A percentile compares a stretch with the other conserved stretches of the same genome.
These are phyloP conservation scores for Macropis europaea DNA, from an alignment of 2,888 invertebrate genomes.

Conservation along the genomic window DNA sequence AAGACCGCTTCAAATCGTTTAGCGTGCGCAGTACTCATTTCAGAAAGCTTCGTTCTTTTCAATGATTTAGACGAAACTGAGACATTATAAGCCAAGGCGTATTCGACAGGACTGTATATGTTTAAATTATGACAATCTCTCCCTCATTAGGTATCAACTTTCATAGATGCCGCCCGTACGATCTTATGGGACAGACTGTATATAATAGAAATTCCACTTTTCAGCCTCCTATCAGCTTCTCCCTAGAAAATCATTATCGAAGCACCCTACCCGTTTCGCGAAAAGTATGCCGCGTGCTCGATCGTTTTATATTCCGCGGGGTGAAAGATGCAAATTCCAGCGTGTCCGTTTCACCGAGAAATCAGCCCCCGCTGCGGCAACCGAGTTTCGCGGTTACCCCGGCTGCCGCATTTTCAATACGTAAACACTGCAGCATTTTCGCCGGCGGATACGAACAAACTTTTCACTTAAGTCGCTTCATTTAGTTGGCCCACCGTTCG, in stretches of 20 bases:
- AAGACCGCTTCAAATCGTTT: too few species aligned
- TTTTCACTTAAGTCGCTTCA: slow-evolving; percentile 76
- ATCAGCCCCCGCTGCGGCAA: slow-evolving; percentile 26
- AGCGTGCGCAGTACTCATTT: too few species aligned
- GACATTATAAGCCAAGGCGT: too few species aligned
- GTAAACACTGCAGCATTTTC: slow-evolving; percentile 69
- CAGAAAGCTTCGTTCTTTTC: too few species aligned
- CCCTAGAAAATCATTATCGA: not conserved
- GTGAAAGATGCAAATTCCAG: slow-evolving; percentile 48
- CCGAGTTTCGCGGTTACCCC: slow-evolving; percentile 58
- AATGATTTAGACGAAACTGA: too few species aligned
- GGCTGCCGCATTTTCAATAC: slow-evolving; percentile 70
- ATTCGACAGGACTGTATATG: too few species aligned
- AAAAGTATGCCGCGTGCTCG: not conserved
- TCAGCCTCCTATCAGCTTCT: too few species aligned
- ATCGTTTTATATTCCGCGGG: slow-evolving; percentile 49
- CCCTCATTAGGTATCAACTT: too few species aligned
- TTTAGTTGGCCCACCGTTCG: slow-evolving; percentile 72
- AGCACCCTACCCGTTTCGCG: not conserved
- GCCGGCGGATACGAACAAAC: slow-evolving; percentile 69
- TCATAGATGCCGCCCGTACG: too few species aligned
- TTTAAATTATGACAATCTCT: too few species aligned
- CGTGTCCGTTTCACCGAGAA: slow-evolving; percentile 19
- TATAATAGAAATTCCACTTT: too few species aligned
- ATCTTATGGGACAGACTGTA: too few species aligned